These are phyloP conservation scores for Erythrocercus mccallii DNA, from an alignment of 2,113 vertebrate genomes.

Conservation along the genomic window DNA sequence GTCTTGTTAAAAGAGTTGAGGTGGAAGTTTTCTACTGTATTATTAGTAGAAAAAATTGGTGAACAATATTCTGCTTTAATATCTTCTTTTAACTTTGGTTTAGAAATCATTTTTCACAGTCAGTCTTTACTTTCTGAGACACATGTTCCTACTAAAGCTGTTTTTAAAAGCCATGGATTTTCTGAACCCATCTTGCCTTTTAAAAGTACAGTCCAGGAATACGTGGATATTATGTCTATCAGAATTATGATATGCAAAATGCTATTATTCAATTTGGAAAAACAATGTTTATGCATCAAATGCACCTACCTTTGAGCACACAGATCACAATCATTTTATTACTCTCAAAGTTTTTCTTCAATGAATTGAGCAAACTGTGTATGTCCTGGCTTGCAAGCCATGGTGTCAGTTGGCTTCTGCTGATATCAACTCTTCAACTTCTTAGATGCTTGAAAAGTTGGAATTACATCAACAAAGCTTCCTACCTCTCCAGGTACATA, in stretches of 20 bases:
- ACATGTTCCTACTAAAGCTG: not conserved
- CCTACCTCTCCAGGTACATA: not conserved
- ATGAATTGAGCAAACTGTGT: not conserved
- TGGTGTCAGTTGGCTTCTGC: not conserved
- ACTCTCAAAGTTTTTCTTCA: not conserved
- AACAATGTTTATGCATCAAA: not conserved
- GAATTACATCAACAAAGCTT: not conserved
- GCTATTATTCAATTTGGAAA: not conserved
- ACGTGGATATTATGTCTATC: not conserved
- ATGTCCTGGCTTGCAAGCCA: not conserved
- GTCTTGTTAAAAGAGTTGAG: not conserved
- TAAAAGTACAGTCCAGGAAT: not conserved
- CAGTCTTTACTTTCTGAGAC: not conserved
- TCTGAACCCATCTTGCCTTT: not conserved
- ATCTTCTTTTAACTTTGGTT: not conserved
- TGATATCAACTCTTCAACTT: not conserved
- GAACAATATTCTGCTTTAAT: not conserved
- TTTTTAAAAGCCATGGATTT: not conserved
- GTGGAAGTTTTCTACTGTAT: not conserved
- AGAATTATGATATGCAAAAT: not conserved
- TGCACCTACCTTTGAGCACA: not conserved
- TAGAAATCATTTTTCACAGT: not conserved
- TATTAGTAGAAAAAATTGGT: not conserved
- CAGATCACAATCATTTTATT: not conserved
- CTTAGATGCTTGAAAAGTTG: not conserved